Evolutionary conservation across 2,888 invertebrate species (phyloP).

Genomic region (Halictus ligatus): DNA sequence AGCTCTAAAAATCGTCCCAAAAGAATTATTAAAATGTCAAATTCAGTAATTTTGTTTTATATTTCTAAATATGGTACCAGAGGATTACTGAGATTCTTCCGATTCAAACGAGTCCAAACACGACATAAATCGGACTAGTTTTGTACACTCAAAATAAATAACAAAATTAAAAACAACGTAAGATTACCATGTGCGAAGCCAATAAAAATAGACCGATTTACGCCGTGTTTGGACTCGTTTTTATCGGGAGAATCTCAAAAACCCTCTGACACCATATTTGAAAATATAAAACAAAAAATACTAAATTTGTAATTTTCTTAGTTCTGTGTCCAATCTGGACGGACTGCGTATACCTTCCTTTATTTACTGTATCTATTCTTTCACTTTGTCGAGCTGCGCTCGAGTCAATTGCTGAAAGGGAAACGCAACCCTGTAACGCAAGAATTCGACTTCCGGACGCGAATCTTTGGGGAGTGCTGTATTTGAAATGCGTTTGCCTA

Average conservation of each 20-base stretch:
- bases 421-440: not conserved
- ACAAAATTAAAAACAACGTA: not conserved
- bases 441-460: not conserved
- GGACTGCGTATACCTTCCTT: too few species aligned
- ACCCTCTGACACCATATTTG: too few species aligned
- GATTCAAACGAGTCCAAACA: not conserved
- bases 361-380: not conserved
- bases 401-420: not conserved
- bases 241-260: too few species aligned
- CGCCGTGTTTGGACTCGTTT: too few species aligned
- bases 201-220: not conserved
- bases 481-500: conserved; percentile 67
- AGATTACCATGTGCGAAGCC: not conserved
- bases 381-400: not conserved
- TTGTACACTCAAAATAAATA: not conserved
- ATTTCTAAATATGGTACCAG: not conserved
- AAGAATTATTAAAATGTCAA: too few species aligned
- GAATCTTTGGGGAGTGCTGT: not conserved
- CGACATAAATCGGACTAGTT: not conserved
- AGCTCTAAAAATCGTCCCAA: too few species aligned
- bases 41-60: not conserved
- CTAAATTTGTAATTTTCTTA: too few species aligned
- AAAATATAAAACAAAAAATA: too few species aligned
- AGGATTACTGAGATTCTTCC: not conserved
- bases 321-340: too few species aligned